These are phyloP conservation scores for Plotosus lineatus DNA, from an alignment of 2,113 vertebrate species.

Conservation along the genomic window DNA sequence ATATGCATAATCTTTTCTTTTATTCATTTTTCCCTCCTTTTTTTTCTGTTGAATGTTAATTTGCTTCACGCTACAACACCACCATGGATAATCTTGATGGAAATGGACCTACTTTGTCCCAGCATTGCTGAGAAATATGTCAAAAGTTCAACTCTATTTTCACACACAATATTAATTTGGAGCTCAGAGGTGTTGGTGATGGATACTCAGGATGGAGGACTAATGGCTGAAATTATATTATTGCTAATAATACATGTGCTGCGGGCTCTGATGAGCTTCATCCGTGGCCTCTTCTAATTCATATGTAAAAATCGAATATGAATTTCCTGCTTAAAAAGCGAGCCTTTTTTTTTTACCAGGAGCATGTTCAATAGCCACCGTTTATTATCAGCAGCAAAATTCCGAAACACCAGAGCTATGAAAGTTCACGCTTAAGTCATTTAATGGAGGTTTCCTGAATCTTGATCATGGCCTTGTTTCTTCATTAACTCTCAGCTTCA, in stretches of 20 bases:
- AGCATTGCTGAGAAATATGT: conserved; percentile 81
- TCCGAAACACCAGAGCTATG: conserved; percentile 43
- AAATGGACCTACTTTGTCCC: conserved; percentile 76
- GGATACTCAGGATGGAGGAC: conserved; percentile 88
- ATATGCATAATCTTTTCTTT: conserved; percentile 64
- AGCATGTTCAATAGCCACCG: conserved; percentile 60
- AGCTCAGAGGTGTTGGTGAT: conserved; percentile 84
- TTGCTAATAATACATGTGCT: conserved; percentile 94
- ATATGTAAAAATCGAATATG: conserved; percentile 86
- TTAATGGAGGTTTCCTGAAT: conserved; percentile 31
- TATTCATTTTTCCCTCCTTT: conserved; percentile 54
- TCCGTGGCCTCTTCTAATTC: conserved; percentile 84
- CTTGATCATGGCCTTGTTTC: conserved; percentile 45
- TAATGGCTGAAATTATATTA: conserved; percentile 95
- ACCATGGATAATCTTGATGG: conserved; percentile 73
- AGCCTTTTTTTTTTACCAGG: conserved; percentile 81
- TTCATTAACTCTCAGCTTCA: conserved; percentile 44
- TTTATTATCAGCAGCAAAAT: conserved; percentile 20
- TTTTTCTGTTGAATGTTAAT: conserved; percentile 63
- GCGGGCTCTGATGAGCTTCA: conserved; percentile 85
- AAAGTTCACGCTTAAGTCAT: conserved; percentile 49
- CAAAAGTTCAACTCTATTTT: conserved; percentile 67
- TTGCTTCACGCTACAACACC: conserved; percentile 61
- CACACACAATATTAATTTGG: conserved; percentile 89
- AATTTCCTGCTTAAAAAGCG: conserved; percentile 84